A percentile compares a stretch with the other conserved stretches of the same genome.
These are phyloP conservation scores for Ophion ventricosus DNA, from an alignment of 2,888 invertebrate genomes.

Conservation along the genomic window DNA sequence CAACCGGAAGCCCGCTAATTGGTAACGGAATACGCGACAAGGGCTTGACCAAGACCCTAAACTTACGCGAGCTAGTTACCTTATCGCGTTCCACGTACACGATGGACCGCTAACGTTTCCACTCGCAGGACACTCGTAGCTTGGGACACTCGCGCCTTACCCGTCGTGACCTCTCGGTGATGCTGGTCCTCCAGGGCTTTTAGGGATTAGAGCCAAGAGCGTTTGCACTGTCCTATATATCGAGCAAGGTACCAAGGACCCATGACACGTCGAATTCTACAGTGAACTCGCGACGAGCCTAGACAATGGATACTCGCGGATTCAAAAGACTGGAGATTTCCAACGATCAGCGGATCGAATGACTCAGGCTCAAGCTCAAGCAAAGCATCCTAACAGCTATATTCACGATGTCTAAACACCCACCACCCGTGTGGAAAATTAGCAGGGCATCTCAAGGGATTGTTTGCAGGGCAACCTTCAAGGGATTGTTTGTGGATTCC, in stretches of 20 bases:
- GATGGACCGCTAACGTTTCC: constrained; percentile 5
- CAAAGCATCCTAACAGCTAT: too few relatives aligned
- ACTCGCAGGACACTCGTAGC: constrained; percentile 30
- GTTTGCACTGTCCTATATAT: neutral
- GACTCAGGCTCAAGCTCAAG: neutral
- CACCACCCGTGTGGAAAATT: too few relatives aligned
- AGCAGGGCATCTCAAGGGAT: too few relatives aligned
- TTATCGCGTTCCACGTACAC: constrained; percentile 7
- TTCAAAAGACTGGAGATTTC: neutral
- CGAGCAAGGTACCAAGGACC: neutral
- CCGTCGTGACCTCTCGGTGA: neutral
- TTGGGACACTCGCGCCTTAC: constrained; percentile 2
- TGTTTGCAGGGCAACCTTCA: too few relatives aligned
- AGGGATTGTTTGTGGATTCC: too few relatives aligned
- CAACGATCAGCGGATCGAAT: neutral
- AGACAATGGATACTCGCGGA: neutral
- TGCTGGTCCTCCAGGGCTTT: constrained; percentile 64
- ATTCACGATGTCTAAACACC: too few relatives aligned
- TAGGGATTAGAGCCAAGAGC: constrained; percentile 46
- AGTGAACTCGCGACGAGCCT: neutral
- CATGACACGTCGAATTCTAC: too few relatives aligned
- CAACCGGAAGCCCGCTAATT: constrained; percentile 42
- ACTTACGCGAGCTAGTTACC: constrained; percentile 15
- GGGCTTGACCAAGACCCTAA: constrained; percentile 37
- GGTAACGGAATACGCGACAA: constrained; percentile 50